Conservation (phyloP, 2,888 invertebrate genomes). For the Acanthoscelides obtectus region DNA sequence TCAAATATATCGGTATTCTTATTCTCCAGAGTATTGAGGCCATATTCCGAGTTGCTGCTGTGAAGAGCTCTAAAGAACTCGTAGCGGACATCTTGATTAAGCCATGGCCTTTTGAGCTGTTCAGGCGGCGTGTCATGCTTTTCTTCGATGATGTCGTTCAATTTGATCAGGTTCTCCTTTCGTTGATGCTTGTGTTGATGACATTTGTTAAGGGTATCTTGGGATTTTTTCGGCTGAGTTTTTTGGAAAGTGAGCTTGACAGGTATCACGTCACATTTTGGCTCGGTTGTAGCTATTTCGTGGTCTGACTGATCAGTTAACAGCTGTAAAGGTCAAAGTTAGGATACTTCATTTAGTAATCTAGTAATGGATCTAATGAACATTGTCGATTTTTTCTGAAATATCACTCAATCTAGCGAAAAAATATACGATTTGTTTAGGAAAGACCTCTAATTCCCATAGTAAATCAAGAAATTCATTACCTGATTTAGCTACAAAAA, state of each 20-base stretch:
- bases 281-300: neutral
- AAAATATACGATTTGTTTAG: too few relatives aligned
- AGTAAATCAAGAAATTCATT: too few relatives aligned
- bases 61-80: conserved; percentile 18
- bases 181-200: neutral
- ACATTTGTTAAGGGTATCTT: neutral
- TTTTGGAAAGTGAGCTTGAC: neutral
- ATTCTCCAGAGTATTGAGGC: conserved; percentile 3
- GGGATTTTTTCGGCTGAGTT: neutral
- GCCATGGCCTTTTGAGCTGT: conserved; percentile 5
- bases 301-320: neutral
- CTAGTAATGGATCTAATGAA: too few relatives aligned
- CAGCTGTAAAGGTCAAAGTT: neutral
- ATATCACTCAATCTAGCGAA: too few relatives aligned
- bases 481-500: too few relatives aligned
- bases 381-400: too few relatives aligned
- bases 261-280: neutral
- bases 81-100: conserved; percentile 8
- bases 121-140: neutral
- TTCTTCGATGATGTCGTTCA: conserved; percentile 23
- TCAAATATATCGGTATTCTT: neutral
- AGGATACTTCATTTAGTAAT: too few relatives aligned
- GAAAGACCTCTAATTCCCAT: too few relatives aligned
- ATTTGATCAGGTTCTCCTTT: neutral
- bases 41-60: conserved; percentile 24